Base-by-base conservation (phyloP, 1,140 invertebrate genomes). In the Drosophila pachea region DNA sequence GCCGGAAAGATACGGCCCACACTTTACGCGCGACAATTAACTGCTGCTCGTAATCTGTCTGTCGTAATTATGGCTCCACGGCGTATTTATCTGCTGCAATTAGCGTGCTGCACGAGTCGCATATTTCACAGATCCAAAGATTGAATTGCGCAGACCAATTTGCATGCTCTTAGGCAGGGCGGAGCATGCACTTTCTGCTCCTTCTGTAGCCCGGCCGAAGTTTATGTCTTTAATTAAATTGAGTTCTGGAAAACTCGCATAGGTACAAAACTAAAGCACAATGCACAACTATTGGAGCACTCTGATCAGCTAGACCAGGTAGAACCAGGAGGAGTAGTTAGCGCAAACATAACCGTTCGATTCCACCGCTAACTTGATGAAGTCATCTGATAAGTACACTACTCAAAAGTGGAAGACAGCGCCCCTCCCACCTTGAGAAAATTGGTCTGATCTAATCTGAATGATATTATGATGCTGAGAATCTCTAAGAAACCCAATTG, bases 61-160 rank as follows among this genome's bases (percentile, higher is more conserved):
- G 76, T 79, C 81, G 79, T 86, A 83, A 83, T 83, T 83, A 84
- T 83, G 81, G 79, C 81, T 76, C 71, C 70, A 64, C 76, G 68
- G 76, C 71, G 60, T 84, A 83, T 83, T 83, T 83, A 83, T 83
- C 79, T 83, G 65, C 53, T 66, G 79, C 79, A 83, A 83, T 83
- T 83, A 83, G 77, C 79, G 81, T 73, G 54, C 55, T 62, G 78
- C 62, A 60, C 42, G 48, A 67, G 40, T 76, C 73, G 55, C 76
- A 86, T 83, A 84, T 83, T 79, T 83, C 73, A 83, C 78, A 74
- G 62, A 72, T 72, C 59, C 64, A 72, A 58, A 67, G 63, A 63
- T 77, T 64, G 47, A 83, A 78, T 72, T 62, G 78, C 31, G 29
- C 68, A 63, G 68, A 66, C 67, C 63, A 61, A 71, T 71, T 71